These are phyloP conservation scores for Brotogeris chrysoptera DNA, from an alignment of 2,797 vertebrate genomes.

Conservation along the genomic window DNA sequence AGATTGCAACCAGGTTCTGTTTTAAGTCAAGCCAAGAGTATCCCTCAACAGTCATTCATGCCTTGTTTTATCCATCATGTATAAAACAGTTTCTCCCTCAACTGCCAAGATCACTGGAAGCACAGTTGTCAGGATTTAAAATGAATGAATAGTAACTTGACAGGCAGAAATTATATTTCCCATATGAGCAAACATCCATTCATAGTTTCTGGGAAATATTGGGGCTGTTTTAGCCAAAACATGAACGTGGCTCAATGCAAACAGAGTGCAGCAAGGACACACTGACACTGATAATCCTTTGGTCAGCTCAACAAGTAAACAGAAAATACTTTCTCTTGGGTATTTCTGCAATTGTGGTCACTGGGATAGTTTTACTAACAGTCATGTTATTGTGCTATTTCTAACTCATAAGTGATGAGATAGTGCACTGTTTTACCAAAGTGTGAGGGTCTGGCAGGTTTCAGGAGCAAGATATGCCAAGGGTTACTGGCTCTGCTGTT, in stretches of 20 bases:
- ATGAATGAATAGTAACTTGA: slow-evolving; percentile 2
- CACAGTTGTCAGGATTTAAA: slow-evolving; percentile 24
- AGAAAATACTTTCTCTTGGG: background rate
- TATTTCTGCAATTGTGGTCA: background rate
- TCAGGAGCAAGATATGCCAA: background rate
- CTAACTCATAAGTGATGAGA: background rate
- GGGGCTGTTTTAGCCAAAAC: background rate
- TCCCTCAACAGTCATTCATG: slow-evolving; percentile 28
- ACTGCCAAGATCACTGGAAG: background rate
- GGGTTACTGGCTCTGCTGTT: background rate
- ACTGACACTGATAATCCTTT: background rate
- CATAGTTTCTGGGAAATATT: background rate
- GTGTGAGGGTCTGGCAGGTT: background rate
- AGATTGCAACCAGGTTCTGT: background rate
- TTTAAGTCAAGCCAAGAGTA: background rate
- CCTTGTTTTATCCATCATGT: slow-evolving; percentile 42
- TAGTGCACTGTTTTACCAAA: background rate
- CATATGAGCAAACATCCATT: background rate
- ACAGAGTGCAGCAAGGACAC: background rate
- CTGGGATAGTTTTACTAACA: background rate
- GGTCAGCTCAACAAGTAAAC: background rate
- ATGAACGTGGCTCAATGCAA: accelerated
- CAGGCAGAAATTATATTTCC: slow-evolving; percentile 7
- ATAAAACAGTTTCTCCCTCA: background rate
- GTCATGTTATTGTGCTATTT: background rate